Evolutionary conservation across 2,113 vertebrate species (phyloP).

Genomic region (Gallinago media): DNA sequence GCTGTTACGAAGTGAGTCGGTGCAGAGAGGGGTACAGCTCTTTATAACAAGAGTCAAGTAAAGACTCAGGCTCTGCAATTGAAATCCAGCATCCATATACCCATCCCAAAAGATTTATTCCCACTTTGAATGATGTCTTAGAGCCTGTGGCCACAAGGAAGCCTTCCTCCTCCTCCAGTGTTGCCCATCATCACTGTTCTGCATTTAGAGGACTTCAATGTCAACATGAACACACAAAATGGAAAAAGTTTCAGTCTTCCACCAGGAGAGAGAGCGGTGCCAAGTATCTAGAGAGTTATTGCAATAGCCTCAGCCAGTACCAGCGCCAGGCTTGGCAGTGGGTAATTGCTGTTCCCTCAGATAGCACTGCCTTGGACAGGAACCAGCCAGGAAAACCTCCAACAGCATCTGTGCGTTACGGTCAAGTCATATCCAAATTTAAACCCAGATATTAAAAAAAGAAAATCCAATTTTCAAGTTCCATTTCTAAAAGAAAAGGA

Average conservation of each 20-base stretch:
- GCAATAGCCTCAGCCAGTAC: neutral
- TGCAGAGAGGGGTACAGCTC: neutral
- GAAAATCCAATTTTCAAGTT: neutral
- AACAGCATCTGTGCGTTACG: neutral
- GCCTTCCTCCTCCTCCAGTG: fast-evolving
- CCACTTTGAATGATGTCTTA: neutral
- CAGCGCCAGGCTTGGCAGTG: neutral
- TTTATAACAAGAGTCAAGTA: neutral
- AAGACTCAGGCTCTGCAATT: fast-evolving
- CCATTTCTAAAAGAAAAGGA: conserved; percentile 5
- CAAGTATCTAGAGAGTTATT: neutral
- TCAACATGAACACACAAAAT: neutral
- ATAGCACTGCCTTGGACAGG: neutral
- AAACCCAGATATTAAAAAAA: neutral
- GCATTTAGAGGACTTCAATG: neutral
- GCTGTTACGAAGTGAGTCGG: neutral
- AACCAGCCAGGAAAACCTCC: neutral
- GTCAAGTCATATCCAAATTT: conserved; percentile 9
- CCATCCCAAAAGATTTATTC: neutral
- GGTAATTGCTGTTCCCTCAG: neutral
- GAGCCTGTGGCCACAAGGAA: neutral
- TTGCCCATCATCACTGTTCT: neutral
- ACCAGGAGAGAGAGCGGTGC: fast-evolving
- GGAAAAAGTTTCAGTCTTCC: neutral
- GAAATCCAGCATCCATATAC: neutral